These are phyloP conservation scores for Neodiprion fabricii DNA, from an alignment of 1,140 invertebrate species.

Conservation along the genomic window DNA sequence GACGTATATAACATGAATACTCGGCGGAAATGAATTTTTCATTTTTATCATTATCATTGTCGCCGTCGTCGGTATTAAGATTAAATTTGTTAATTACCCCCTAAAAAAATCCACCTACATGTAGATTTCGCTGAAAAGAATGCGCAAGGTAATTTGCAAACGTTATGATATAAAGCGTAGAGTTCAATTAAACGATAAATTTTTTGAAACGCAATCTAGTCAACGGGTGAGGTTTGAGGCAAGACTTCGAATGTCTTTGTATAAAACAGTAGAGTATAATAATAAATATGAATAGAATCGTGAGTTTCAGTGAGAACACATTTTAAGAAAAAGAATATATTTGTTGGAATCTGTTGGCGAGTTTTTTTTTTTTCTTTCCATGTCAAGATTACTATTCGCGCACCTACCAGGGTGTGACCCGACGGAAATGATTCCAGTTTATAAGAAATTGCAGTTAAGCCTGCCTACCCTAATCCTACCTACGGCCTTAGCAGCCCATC, in stretches of 20 bases:
- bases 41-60: background rate
- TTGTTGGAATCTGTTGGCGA: background rate
- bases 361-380: too few species aligned
- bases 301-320: too few species aligned
- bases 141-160: background rate
- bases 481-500: background rate
- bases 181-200: constrained; percentile 1
- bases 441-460: background rate
- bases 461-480: background rate
- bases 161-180: background rate
- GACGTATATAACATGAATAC: too few species aligned
- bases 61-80: background rate
- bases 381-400: background rate
- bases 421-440: background rate
- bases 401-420: background rate
- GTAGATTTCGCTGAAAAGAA: background rate
- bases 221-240: constrained; percentile 41
- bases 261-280: background rate
- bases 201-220: constrained; percentile 59
- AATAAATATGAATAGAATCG: too few species aligned
- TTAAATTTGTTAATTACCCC: too few species aligned
- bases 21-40: background rate
- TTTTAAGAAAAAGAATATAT: background rate
- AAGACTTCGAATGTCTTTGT: background rate
- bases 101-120: background rate